A percentile compares a stretch with the other conserved stretches of the same genome.
phyloP scores from a whole-genome alignment of 2,113 vertebrate species.

The Mystacornis crossleyi region DNA sequence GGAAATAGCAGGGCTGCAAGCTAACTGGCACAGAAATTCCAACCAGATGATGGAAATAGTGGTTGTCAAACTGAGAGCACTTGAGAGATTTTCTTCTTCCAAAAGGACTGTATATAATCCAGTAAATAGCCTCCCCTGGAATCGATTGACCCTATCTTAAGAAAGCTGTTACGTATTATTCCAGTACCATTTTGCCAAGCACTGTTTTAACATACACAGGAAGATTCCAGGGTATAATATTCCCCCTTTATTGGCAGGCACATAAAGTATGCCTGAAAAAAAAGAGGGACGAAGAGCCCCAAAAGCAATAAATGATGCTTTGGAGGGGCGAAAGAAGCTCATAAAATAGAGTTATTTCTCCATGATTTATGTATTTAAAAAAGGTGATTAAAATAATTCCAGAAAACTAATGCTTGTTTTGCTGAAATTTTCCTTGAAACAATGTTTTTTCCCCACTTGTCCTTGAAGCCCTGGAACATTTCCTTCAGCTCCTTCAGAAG shows the following conservation, averaged over 20 bases:
- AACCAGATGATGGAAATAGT: constrained; percentile 83
- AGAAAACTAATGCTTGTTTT: constrained; percentile 13
- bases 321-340: not conserved
- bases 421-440: not conserved
- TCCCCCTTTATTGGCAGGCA: constrained; percentile 48
- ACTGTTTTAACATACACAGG: not conserved
- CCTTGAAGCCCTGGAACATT: not conserved
- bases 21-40: constrained; percentile 80
- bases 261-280: constrained; percentile 35
- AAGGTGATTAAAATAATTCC: constrained; percentile 25
- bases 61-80: constrained; percentile 65
- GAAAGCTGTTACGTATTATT: constrained; percentile 56
- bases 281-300: not conserved
- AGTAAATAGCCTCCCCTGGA: constrained; percentile 61
- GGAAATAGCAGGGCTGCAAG: constrained; percentile 81
- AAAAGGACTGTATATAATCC: constrained; percentile 48
- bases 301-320: constrained; percentile 42
- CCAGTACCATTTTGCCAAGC: constrained; percentile 36
- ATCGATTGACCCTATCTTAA: constrained; percentile 37
- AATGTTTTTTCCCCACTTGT: not conserved
- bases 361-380: constrained; percentile 17
- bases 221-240: constrained; percentile 54
- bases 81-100: constrained; percentile 64
- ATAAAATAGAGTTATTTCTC: constrained; percentile 22
- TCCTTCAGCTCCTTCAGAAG: not conserved